Evolutionary conservation across 2,888 invertebrate genomes (phyloP), one percentile per base, ranked within the genome.

Genomic region (Branchellion lobata): DNA sequence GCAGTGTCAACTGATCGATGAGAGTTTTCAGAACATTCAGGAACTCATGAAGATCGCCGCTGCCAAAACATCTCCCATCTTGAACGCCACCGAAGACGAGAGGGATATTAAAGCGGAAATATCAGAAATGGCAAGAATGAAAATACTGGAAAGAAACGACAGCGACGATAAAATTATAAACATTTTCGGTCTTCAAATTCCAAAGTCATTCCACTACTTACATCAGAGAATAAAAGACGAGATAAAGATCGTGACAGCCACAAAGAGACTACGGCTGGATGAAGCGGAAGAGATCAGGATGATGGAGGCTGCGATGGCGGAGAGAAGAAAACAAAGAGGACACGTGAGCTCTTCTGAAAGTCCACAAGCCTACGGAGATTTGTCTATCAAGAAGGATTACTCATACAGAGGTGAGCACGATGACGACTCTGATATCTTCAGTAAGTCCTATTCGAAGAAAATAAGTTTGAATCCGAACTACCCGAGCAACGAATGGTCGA

Each of bases 181-280:
- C 27, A 65, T 79, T 21, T 69, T 61, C 36, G 75, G 79, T 14
- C 21, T 81, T 18, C 27, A 68, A 29, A 73, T 81, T 14, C 75
- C 79, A 29, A 24, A 57, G 21, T 61, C 75, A 5, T 40, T 72
- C 47, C 79, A 81, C 61, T 61, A 47, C 31, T 61, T 81, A 0
- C 81, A 81, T 14, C 81, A 79, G 29, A 34, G 81, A 21, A 65
- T 81, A 2, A 81, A 81, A 65, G 81, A 81, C 57, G 81, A 81
- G 57, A 61, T 81, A n/a, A 81, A 81, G 72, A 81, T 81, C n/a
- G 79, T 81, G 34, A 81, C 81, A 53, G 81, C 81, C 36, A 81
- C 81, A 8, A 65, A 73, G n/a, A 51, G 81, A 75, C 79, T 81
- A 29, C 53, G 78, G 33, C 33, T 79, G 0, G 81, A 81, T 51